Percentiles rank a stretch among this genome's conserved stretches.
Evolutionary conservation across 2,113 vertebrate species (phyloP).

Genomic region (Cyphomyrus discorhynchus): DNA sequence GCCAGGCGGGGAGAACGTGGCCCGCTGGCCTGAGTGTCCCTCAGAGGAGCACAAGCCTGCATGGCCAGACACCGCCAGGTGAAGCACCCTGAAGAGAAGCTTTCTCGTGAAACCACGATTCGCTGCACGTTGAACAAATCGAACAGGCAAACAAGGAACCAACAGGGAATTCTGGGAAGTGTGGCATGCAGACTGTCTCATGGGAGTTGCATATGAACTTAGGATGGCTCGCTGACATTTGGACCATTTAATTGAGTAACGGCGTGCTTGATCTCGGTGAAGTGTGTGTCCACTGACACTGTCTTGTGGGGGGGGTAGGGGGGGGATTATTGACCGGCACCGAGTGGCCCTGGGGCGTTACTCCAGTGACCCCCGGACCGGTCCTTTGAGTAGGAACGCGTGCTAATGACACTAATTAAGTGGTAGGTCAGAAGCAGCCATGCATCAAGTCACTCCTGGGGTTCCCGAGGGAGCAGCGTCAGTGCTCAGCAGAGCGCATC

Average conservation of each 20-base stretch:
- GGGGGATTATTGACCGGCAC: background rate
- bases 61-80: no score
- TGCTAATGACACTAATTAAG: conserved; percentile 14
- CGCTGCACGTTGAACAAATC: background rate
- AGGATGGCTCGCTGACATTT: background rate
- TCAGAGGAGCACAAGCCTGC: no score
- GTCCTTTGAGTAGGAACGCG: background rate
- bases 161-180: background rate
- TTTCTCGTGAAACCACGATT: background rate
- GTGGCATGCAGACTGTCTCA: background rate
- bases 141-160: background rate
- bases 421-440: background rate
- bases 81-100: background rate
- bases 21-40: no score
- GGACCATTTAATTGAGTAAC: background rate
- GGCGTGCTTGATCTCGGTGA: background rate
- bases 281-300: background rate
- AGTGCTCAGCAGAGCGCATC: background rate
- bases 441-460: background rate
- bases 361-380: background rate
- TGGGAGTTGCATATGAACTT: background rate
- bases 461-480: background rate
- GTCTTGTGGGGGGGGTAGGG: background rate
- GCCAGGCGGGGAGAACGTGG: no score
- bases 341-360: background rate